phyloP scores from a whole-genome alignment of 2,113 vertebrate species.

The Scomber colias region DNA sequence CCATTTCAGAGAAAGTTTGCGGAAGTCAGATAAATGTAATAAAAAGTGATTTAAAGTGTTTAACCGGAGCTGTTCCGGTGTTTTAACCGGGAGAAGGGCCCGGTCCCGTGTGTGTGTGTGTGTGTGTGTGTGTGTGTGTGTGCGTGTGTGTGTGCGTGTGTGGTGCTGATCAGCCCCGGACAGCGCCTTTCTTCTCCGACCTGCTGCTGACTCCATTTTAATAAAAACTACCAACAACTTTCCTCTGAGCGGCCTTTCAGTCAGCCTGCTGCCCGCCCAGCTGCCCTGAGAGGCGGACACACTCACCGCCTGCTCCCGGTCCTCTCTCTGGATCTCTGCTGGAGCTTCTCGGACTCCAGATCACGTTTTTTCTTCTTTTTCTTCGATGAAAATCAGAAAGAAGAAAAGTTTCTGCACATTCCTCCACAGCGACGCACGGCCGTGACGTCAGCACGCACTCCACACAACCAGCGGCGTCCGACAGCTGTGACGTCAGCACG shows the following conservation, averaged over 20 bases:
- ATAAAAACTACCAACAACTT: slow-evolving; percentile 59
- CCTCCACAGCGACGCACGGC: slow-evolving; percentile 85
- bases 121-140: slow-evolving; percentile 67
- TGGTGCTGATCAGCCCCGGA: slow-evolving; percentile 92
- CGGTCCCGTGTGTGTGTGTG: slow-evolving; percentile 33
- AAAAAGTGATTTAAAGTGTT: not conserved
- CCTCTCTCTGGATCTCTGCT: not conserved
- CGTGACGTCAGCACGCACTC: slow-evolving; percentile 81
- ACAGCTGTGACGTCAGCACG: slow-evolving; percentile 75
- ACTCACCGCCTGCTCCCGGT: slow-evolving; percentile 42
- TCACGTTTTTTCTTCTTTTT: slow-evolving; percentile 1
- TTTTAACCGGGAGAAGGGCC: too few relatives aligned
- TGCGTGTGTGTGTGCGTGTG: slow-evolving; percentile 79
- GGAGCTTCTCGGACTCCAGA: too few relatives aligned
- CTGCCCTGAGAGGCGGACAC: accelerated
- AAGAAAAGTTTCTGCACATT: slow-evolving; percentile 89
- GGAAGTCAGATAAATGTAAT: slow-evolving; percentile 32
- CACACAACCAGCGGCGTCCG: slow-evolving; percentile 78
- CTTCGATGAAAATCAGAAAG: slow-evolving; percentile 47
- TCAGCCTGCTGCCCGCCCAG: not conserved
- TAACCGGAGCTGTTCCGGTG: accelerated
- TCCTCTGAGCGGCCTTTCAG: slow-evolving; percentile 11
- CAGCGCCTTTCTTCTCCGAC: slow-evolving; percentile 85
- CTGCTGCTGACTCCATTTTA: slow-evolving; percentile 81
- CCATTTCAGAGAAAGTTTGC: slow-evolving; percentile 34